Base-by-base conservation (phyloP, 2,797 vertebrate genomes). In the Phalloptychus januarius region DNA sequence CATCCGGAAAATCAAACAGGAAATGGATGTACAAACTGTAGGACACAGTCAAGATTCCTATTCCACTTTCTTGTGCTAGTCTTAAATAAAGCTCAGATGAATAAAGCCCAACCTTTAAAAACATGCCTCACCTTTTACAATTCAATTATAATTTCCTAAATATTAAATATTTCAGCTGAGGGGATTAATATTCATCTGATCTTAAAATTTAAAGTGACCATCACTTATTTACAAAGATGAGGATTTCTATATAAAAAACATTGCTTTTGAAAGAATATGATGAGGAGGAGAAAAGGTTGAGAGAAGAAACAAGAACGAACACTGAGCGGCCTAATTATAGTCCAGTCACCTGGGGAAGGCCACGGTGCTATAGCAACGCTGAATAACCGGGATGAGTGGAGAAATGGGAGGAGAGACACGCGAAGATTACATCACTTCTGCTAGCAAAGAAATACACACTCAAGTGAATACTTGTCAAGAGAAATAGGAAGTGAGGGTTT, bases 321-420 rank as follows among this genome's bases (percentile, higher is more conserved):
- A 75, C 71, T 61, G 52, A 72, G 79, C 11, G 28, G 72, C 80
- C 85, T 91, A 91, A 91, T 94, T 94, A 91, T 91, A 91, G 85
- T 82, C 80, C 83, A 67, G 79, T 82, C 82, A 79, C 88, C 87
- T 79, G 77, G 83, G 86, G 85, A 83, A 82, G 86, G 82, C 82
- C 79, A n/a, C 10, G 73, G 65, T 15, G 84, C 90, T 86, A 91
- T 90, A 81, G 91, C 85, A 91, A 91, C 92, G 58, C 40, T 42
- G 81, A 84, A 88, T 80, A 85, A 82, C 79, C 79, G 83, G 79
- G 83, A 81, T 2, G 52, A 74, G 70, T 1, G 79, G 69, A 71
- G 81, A 76, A 46, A 44, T 16, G 52, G 71, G 72, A 2, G 78
- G 71, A 71, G 79, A 77, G 44, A 33, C 25, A 38, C 10, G 11